A percentile compares a stretch with the other conserved stretches of the same genome.
phyloP scores from a whole-genome alignment of 2,797 vertebrate genomes.

The Sebastes steindachneri region DNA sequence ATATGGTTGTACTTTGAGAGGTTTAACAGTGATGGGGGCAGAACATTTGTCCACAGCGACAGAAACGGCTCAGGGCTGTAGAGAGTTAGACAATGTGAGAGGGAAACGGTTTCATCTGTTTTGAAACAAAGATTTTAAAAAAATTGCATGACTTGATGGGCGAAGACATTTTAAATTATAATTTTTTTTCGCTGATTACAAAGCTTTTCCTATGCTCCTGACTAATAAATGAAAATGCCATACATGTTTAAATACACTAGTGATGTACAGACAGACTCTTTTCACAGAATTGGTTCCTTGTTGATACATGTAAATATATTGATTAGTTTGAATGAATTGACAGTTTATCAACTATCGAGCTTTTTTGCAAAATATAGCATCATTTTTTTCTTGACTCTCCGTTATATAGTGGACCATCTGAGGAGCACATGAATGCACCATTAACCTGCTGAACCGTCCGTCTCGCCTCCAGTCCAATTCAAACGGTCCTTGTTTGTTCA shows the following conservation, averaged over 20 bases:
- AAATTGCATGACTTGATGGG: background rate
- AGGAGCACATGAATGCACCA: too few species aligned
- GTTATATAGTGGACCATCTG: too few species aligned
- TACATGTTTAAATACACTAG: background rate
- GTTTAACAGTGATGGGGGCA: slow-evolving; percentile 13
- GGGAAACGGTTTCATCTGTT: background rate
- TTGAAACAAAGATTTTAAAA: background rate
- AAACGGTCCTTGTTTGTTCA: rapidly evolving
- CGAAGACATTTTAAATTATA: background rate
- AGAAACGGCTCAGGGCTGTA: slow-evolving; percentile 25
- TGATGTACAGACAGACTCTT: too few species aligned
- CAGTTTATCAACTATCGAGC: too few species aligned
- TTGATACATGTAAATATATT: too few species aligned
- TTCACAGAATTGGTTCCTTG: too few species aligned
- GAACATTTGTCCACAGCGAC: slow-evolving; percentile 33
- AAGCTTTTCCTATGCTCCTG: background rate
- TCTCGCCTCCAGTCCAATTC: too few species aligned
- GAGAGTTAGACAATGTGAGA: background rate
- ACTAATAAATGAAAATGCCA: background rate
- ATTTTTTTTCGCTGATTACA: background rate
- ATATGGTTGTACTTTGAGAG: slow-evolving; percentile 43
- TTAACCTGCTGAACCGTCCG: too few species aligned
- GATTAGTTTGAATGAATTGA: too few species aligned
- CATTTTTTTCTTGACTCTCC: too few species aligned
- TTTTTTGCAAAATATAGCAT: too few species aligned